Evolutionary conservation across 1,140 invertebrate species (phyloP), one percentile per base, ranked within the genome.

Genomic region (Dendrolimus punctatus): DNA sequence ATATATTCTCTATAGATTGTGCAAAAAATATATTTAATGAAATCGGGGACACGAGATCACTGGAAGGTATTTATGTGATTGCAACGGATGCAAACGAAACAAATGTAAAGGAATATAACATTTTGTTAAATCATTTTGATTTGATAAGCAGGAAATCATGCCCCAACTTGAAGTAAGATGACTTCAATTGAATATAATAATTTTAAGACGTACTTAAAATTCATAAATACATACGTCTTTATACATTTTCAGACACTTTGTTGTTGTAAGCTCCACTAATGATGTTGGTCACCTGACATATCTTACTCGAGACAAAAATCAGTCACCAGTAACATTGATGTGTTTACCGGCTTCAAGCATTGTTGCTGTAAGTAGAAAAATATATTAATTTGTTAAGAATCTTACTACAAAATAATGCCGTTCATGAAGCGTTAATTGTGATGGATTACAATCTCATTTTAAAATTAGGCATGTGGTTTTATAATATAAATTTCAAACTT

Each of bases 111-210:
- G 39, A 8, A 41, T 41, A 23, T 0, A 23, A 8, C 6, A 9
- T 10, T 9, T 7, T n/a, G 3, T 6, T 50, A 2, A 50, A 41
- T 9, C 5, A 10, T 7, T 40, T 50, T 5, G 49, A 50, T 40
- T 39, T 40, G 5, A 23, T 50, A 39, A 41, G 39, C 40, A 50
- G 49, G 42, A 41, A 41, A 41, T 6, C 42, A 42, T 50, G 49
- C 42, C 9, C 49, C 7, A 6, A 9, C 9, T 23, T 50, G 5
- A 41, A 40, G 49, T 50, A 41, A 37, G 4, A 40, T 39, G 5
- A 37, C 10, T 39, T 8, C 8, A 40, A n/a, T 39, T 37, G 8
- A 7, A 37, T 38, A 38, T 8, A 48, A 46, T 8, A 8, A 6
- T 6, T 37, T 47, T 5, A n/a, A 8, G 6, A 39, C 8, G 9